Conservation (phyloP, 2,113 vertebrate genomes). For the Hydropotes inermis region DNA sequence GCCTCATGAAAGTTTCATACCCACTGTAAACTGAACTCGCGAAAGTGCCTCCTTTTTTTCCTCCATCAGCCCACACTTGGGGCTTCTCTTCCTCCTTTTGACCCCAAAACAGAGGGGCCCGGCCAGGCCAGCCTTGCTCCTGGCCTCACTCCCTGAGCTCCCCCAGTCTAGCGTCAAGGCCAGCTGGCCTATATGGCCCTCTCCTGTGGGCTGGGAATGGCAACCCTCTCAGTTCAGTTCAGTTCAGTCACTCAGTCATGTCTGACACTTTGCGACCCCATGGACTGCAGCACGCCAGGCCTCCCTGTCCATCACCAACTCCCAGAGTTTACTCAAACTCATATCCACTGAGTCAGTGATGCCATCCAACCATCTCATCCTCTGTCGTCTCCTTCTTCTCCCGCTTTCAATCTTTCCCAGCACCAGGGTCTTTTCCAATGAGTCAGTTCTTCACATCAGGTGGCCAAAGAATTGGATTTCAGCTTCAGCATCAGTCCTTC, state of each 20-base stretch:
- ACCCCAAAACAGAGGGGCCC: fast-evolving
- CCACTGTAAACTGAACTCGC: neutral
- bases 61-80: neutral
- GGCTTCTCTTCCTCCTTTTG: neutral
- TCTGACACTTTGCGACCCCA: neutral
- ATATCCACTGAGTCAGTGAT: neutral
- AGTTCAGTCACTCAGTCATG: neutral
- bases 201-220: no score
- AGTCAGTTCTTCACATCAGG: neutral
- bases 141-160: neutral
- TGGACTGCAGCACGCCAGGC: neutral
- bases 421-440: neutral
- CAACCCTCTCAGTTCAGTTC: neutral
- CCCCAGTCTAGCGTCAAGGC: no score
- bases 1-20: neutral
- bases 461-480: neutral
- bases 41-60: neutral
- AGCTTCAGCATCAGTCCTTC: neutral
- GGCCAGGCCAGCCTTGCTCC: neutral
- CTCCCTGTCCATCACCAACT: neutral
- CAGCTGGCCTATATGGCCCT: fast-evolving
- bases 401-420: neutral
- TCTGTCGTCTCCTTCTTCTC: neutral
- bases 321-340: neutral
- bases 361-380: neutral